phyloP scores from a whole-genome alignment of 2,113 vertebrate species.

The Dasyornis broadbenti region DNA sequence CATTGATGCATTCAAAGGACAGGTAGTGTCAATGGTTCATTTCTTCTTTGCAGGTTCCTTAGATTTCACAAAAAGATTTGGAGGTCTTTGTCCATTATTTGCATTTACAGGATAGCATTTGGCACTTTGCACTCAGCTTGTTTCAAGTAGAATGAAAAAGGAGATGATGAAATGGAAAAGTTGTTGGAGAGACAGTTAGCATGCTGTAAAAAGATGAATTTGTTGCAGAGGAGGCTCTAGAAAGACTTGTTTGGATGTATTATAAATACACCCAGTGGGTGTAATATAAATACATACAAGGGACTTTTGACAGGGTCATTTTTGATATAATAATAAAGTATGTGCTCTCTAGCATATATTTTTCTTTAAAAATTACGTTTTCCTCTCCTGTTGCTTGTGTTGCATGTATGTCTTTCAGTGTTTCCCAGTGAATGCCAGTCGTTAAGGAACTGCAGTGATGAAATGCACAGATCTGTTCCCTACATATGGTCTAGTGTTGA shows the following conservation, averaged over 20 bases:
- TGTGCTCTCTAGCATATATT: background rate
- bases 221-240: background rate
- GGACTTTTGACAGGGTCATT: background rate
- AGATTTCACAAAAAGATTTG: background rate
- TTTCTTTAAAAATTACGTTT: background rate
- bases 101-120: background rate
- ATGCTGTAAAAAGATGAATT: background rate
- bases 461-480: background rate
- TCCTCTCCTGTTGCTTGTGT: background rate
- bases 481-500: background rate
- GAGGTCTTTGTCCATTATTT: background rate
- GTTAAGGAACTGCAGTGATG: background rate
- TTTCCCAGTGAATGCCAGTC: background rate
- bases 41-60: background rate
- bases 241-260: background rate
- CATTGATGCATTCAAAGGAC: constrained; percentile 95
- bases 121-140: background rate
- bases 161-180: background rate
- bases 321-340: background rate
- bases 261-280: background rate
- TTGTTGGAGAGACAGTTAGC: background rate
- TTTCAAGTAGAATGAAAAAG: background rate
- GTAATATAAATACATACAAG: background rate
- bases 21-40: constrained; percentile 70
- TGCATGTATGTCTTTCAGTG: background rate